Evolutionary conservation across 2,888 invertebrate species (phyloP).

Genomic region (Vanessa cardui): DNA sequence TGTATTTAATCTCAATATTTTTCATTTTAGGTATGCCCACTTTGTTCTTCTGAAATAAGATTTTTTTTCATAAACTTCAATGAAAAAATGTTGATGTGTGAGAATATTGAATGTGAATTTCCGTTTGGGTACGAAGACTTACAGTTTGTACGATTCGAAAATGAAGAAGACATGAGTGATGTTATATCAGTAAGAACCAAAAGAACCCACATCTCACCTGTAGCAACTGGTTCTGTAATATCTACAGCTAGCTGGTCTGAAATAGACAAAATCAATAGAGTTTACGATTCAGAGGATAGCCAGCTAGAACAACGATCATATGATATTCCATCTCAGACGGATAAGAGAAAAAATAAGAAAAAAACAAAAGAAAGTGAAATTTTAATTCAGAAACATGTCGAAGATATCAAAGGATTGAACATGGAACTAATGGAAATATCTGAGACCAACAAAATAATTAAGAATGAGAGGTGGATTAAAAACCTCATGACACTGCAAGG

Average conservation of each 20-base stretch:
- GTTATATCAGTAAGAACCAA: constrained; percentile 39
- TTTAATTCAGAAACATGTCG: constrained; percentile 48
- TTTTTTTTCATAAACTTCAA: constrained; percentile 59
- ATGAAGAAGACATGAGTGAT: constrained; percentile 46
- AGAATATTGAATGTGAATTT: constrained; percentile 60
- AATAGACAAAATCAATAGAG: constrained; percentile 49
- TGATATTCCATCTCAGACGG: constrained; percentile 27
- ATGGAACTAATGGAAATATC: constrained; percentile 33
- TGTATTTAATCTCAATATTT: not conserved
- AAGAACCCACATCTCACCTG: constrained; percentile 23
- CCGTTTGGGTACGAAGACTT: constrained; percentile 64
- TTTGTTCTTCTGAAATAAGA: constrained; percentile 55
- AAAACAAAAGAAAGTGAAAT: constrained; percentile 30
- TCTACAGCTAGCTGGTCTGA: constrained; percentile 55
- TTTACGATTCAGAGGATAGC: constrained; percentile 49
- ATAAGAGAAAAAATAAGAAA: constrained; percentile 33
- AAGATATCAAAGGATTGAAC: constrained; percentile 52
- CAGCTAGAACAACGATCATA: constrained; percentile 22
- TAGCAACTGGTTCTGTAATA: constrained; percentile 44
- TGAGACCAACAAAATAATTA: constrained; percentile 45
- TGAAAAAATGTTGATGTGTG: constrained; percentile 66
- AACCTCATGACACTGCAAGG: constrained; percentile 55
- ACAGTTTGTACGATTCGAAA: constrained; percentile 51
- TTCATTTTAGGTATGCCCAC: constrained; percentile 59
- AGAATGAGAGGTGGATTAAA: constrained; percentile 60